Percentiles rank a stretch among this genome's conserved stretches.
phyloP scores from a whole-genome alignment of 2,797 vertebrate genomes.

The Tauraco hartlaubi region DNA sequence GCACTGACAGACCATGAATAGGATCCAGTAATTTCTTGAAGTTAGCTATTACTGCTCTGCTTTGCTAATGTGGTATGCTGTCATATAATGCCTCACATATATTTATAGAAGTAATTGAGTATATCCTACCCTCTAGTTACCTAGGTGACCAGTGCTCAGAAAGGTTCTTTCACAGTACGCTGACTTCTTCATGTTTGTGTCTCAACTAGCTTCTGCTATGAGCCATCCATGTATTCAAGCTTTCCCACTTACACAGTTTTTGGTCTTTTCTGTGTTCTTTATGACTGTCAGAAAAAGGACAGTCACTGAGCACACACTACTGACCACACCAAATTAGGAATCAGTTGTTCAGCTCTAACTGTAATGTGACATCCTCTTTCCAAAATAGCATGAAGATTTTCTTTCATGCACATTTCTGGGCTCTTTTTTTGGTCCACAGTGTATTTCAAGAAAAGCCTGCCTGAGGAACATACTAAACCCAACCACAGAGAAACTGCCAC shows the following conservation, averaged over 20 bases:
- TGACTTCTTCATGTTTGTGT: neutral
- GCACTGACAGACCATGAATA: neutral
- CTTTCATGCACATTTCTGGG: neutral
- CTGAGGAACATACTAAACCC: neutral
- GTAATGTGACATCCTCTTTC: constrained; percentile 23
- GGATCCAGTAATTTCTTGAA: neutral
- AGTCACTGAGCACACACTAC: neutral
- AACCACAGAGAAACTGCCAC: neutral
- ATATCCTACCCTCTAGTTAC: neutral
- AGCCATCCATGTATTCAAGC: neutral
- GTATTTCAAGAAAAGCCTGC: neutral
- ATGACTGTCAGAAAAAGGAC: neutral
- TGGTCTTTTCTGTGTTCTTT: neutral
- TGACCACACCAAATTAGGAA: constrained; percentile 17
- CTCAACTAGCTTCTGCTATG: neutral
- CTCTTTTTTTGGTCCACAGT: neutral
- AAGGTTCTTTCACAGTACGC: neutral
- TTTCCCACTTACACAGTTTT: neutral
- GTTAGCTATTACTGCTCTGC: neutral
- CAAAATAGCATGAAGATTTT: constrained; percentile 16
- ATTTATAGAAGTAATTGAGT: neutral
- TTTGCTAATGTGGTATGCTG: neutral
- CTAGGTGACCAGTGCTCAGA: neutral
- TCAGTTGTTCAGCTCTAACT: constrained; percentile 6
- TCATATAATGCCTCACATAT: neutral